phyloP scores from a whole-genome alignment of 2,113 vertebrate genomes.

The Amphilophus citrinellus region DNA sequence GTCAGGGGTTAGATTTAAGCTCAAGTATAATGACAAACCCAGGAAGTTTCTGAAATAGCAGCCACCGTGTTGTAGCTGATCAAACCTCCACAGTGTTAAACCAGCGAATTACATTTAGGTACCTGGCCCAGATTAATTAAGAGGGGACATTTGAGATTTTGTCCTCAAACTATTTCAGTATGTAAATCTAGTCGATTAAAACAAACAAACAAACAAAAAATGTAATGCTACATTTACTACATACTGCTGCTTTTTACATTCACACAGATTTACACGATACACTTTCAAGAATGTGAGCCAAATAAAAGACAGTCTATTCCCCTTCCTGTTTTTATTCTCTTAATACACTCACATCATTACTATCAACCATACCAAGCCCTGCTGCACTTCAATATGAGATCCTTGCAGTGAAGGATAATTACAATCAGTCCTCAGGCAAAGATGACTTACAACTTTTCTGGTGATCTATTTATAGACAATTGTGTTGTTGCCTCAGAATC shows the following conservation, averaged over 20 bases:
- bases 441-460: slow-evolving; percentile 31
- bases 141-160: background rate
- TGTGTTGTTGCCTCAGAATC: slow-evolving; percentile 31
- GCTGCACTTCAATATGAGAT: slow-evolving; percentile 15
- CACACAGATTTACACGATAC: background rate
- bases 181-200: background rate
- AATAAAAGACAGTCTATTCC: background rate
- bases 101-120: background rate
- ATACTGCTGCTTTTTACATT: background rate
- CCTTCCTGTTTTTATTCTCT: background rate
- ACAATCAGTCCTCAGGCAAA: slow-evolving; percentile 40
- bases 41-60: background rate
- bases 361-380: background rate
- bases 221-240: background rate
- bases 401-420: slow-evolving; percentile 28
- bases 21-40: background rate
- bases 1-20: background rate
- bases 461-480: slow-evolving; percentile 59
- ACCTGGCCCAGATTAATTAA: background rate
- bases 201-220: background rate
- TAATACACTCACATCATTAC: background rate
- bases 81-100: background rate
- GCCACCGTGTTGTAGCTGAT: background rate
- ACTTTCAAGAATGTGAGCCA: background rate
- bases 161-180: background rate